Percentiles rank a stretch among this genome's conserved stretches.
Conservation (phyloP, 2,113 vertebrate species). For the Miniopterus natalensis region DNA sequence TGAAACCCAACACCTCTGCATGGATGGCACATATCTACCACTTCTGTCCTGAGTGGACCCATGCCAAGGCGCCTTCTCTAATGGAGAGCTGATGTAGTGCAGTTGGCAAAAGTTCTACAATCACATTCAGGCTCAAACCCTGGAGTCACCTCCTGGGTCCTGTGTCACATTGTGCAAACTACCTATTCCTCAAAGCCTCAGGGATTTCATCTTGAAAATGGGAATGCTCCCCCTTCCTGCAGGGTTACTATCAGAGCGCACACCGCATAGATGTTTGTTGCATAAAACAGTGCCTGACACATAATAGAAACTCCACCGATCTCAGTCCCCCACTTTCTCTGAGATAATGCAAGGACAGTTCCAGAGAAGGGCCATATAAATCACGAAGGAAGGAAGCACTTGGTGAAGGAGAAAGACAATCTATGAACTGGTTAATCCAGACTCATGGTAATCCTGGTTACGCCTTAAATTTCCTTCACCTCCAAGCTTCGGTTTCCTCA, state of each 20-base stretch:
- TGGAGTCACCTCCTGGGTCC: not conserved
- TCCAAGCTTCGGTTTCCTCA: not conserved
- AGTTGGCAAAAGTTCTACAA: not conserved
- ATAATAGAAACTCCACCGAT: not conserved
- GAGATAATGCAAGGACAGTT: not conserved
- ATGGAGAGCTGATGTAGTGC: not conserved
- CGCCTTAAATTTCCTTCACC: not conserved
- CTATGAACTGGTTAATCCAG: not conserved
- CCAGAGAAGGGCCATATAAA: not conserved
- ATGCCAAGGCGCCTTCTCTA: no score
- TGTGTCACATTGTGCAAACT: not conserved
- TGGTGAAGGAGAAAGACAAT: not conserved
- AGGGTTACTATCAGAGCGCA: not conserved
- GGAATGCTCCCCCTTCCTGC: not conserved
- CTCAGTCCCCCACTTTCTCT: not conserved
- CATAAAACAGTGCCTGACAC: not conserved
- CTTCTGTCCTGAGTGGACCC: not conserved
- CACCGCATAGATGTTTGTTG: not conserved
- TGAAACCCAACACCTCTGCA: no score
- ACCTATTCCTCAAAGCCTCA: not conserved
- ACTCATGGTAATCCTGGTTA: not conserved
- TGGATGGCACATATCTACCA: not conserved
- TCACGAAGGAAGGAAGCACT: not conserved
- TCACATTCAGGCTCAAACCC: not conserved
- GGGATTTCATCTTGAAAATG: not conserved